Base-by-base conservation (phyloP, 2,113 vertebrate genomes). In the Marmota flaviventris region DNA sequence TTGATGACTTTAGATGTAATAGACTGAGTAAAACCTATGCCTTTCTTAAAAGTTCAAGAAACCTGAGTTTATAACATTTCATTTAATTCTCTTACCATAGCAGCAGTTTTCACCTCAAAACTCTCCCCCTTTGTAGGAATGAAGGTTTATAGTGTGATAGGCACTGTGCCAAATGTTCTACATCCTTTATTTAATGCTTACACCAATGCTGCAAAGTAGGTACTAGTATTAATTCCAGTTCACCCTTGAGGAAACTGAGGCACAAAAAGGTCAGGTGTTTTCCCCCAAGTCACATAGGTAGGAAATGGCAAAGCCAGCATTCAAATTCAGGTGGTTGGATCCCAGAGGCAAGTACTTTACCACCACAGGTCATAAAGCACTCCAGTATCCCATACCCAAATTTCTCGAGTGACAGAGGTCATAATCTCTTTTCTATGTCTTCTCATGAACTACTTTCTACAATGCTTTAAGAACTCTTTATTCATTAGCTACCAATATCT, bases 11-110 rank as follows among this genome's bases (percentile, higher is more conserved):
- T 95, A 78, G 45, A 67, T 78, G 1, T 88, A 82, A 67, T 69
- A 73, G 25, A 76, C 37, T 45, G n/a, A 76, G 69, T 77, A 70
- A 61, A 85, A 89, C 65, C 32, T 85, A 34, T 81, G n/a, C 34
- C 5, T 96, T 75, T 95, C 84, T 93, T 89, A 97, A 12, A 75
- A 82, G 22, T 94, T 29, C 27, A 81, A 70, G 56, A 69, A 95
- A 25, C 2, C 48, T 92, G 63, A 16, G 4, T 72, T 93, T 94
- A 48, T 85, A 88, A 37, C 22, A 91, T 84, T 32, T 69, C 32
- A 85, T 84, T 88, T 61, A 5, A 65, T 48, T 27, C 32, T 92
- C 27, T 82, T 86, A 45, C 8, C 11, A 20, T 39, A 94, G 48
- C 39, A 88, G 34, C 3, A 48, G 32, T 63, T 90, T 96, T 97